A percentile compares a stretch with the other conserved stretches of the same genome.
Conservation (phyloP, 2,797 vertebrate genomes). For the Crenuchus spilurus region DNA sequence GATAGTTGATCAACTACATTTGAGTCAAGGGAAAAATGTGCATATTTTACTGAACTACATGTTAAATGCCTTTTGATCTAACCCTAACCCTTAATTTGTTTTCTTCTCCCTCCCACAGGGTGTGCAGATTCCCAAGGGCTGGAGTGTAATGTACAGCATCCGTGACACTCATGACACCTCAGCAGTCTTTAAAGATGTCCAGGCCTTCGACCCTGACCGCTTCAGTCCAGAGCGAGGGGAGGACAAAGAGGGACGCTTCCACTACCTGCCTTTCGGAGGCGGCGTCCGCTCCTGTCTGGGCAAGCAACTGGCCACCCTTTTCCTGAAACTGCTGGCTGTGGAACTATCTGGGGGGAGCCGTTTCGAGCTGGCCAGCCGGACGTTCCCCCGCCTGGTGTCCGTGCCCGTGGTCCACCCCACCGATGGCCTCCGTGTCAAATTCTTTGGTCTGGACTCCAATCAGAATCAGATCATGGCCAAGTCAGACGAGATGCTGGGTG, state of each 20-base stretch:
- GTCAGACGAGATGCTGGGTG: conserved; percentile 89
- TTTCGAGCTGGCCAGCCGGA: conserved; percentile 92
- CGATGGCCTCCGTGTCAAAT: conserved; percentile 92
- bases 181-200: conserved; percentile 91
- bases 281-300: conserved; percentile 94
- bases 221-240: conserved; percentile 90
- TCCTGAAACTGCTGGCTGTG: conserved; percentile 91
- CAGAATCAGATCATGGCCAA: conserved; percentile 97
- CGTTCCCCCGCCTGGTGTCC: conserved; percentile 88
- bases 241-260: conserved; percentile 94
- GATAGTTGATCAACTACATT: too few relatives aligned
- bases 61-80: too few relatives aligned
- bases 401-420: conserved; percentile 95
- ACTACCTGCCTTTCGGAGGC: conserved; percentile 94
- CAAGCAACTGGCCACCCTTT: conserved; percentile 94
- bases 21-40: too few relatives aligned
- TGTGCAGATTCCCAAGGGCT: conserved; percentile 96
- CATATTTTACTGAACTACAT: too few relatives aligned
- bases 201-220: conserved; percentile 91
- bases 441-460: conserved; percentile 96
- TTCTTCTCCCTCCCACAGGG: conserved; percentile 75
- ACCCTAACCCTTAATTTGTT: not conserved
- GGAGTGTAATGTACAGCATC: conserved; percentile 99
- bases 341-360: conserved; percentile 93
- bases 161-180: conserved; percentile 96